phyloP scores from a whole-genome alignment of 1,140 invertebrate genomes.

The Dreissena rostriformis region DNA sequence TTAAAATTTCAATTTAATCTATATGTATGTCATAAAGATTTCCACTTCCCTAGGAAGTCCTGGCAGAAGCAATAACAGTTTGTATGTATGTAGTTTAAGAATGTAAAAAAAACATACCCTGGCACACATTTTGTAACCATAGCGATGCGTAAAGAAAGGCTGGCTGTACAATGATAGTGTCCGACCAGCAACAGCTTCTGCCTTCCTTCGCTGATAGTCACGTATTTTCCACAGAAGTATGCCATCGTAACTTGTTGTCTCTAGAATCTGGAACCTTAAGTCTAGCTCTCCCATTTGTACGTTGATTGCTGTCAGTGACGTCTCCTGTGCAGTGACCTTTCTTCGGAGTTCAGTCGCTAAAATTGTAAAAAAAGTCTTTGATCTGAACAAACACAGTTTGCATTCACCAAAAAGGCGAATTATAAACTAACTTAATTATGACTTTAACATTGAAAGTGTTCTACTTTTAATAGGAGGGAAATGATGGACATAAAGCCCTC shows the following conservation, averaged over 20 bases:
- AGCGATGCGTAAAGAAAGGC: conserved; percentile 76
- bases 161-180: conserved; percentile 74
- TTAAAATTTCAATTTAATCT: too few species aligned
- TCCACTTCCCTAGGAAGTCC: too few species aligned
- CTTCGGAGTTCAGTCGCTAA: neutral
- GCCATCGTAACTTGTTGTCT: conserved; percentile 70
- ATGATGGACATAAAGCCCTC: too few species aligned
- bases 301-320: conserved; percentile 63
- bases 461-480: too few species aligned
- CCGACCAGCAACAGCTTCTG: conserved; percentile 68
- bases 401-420: too few species aligned
- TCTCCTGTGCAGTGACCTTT: conserved; percentile 48
- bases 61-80: too few species aligned
- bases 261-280: conserved; percentile 64
- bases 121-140: conserved; percentile 78
- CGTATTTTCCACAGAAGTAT: conserved; percentile 75
- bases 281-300: conserved; percentile 65
- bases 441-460: too few species aligned
- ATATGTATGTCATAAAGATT: too few species aligned
- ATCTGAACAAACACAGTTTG: too few species aligned
- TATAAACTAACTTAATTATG: too few species aligned
- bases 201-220: conserved; percentile 63
- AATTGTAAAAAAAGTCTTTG: neutral
- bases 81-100: too few species aligned
- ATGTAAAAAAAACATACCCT: conserved; percentile 46